A percentile compares a stretch with the other conserved stretches of the same genome.
Evolutionary conservation across 2,797 vertebrate genomes (phyloP).

Genomic region (Pygocentrus nattereri): DNA sequence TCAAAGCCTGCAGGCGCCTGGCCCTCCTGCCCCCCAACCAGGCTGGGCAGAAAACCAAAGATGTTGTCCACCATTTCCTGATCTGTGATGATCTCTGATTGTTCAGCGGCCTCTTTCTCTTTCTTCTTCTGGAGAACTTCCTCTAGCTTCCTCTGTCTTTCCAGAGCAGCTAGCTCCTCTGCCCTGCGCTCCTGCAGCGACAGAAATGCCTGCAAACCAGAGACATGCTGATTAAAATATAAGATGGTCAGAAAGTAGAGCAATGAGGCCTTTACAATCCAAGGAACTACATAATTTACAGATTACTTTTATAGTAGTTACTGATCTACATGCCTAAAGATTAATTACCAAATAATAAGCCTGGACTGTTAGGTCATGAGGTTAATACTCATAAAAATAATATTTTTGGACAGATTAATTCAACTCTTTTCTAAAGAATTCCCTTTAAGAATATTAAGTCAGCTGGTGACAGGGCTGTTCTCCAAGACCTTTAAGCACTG

Average conservation of each 20-base stretch:
- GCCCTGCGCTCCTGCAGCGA: conserved; percentile 71
- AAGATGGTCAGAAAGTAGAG: no score
- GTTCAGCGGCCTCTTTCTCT: conserved; percentile 65
- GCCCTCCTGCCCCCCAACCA: conserved; percentile 85
- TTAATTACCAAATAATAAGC: neutral
- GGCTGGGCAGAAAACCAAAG: conserved; percentile 89
- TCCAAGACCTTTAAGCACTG: no score
- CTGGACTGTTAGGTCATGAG: no score
- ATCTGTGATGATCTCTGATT: conserved; percentile 77
- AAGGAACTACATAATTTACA: neutral
- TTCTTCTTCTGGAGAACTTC: conserved; percentile 75
- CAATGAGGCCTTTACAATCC: neutral
- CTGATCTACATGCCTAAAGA: neutral
- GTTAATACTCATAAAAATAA: no score
- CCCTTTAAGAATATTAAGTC: no score
- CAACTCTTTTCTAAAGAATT: no score
- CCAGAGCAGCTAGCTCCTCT: conserved; percentile 62
- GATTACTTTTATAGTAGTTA: neutral
- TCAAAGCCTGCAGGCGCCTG: conserved; percentile 82
- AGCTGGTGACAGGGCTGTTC: neutral
- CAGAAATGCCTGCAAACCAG: conserved; percentile 74
- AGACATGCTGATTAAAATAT: neutral
- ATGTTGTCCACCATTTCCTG: conserved; percentile 92
- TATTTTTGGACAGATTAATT: no score
- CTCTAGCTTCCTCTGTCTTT: conserved; percentile 72